phyloP scores from a whole-genome alignment of 2,113 vertebrate genomes.

The Sakesphorus luctuosus region DNA sequence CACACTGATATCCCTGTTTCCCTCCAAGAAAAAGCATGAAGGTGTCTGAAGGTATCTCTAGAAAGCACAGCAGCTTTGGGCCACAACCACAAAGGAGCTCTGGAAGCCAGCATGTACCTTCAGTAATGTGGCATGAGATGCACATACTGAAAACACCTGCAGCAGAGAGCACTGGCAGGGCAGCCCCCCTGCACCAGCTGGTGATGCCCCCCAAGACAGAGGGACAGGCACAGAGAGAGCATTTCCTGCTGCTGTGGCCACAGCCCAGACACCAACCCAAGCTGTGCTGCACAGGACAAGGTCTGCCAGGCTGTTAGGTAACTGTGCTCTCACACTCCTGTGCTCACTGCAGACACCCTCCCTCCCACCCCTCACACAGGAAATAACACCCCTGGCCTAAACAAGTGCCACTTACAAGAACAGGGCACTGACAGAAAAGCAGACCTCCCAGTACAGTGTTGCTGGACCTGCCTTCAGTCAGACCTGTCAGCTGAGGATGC shows the following conservation, averaged over 20 bases:
- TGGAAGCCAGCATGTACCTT: neutral
- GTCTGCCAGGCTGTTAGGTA: neutral
- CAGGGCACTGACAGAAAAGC: neutral
- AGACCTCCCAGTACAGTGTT: fast-evolving
- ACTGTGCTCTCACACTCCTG: neutral
- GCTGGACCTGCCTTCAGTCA: neutral
- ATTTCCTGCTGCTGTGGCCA: neutral
- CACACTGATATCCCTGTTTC: neutral
- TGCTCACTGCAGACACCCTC: neutral
- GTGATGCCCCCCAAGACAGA: neutral
- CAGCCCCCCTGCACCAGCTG: neutral
- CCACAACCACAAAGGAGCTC: neutral
- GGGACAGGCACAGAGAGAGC: neutral
- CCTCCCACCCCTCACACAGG: neutral
- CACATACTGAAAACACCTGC: neutral
- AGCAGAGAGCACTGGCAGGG: neutral
- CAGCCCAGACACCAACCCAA: neutral
- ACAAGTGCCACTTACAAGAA: neutral
- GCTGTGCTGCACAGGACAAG: fast-evolving
- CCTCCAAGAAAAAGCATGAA: neutral
- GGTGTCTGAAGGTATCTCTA: neutral
- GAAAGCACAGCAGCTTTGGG: neutral
- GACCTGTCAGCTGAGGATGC: neutral
- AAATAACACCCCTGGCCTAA: neutral
- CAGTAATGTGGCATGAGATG: fast-evolving